Percentiles rank a stretch among this genome's conserved stretches.
These are phyloP conservation scores for Tromatobia lineatoria DNA, from an alignment of 2,888 invertebrate species.

Conservation along the genomic window DNA sequence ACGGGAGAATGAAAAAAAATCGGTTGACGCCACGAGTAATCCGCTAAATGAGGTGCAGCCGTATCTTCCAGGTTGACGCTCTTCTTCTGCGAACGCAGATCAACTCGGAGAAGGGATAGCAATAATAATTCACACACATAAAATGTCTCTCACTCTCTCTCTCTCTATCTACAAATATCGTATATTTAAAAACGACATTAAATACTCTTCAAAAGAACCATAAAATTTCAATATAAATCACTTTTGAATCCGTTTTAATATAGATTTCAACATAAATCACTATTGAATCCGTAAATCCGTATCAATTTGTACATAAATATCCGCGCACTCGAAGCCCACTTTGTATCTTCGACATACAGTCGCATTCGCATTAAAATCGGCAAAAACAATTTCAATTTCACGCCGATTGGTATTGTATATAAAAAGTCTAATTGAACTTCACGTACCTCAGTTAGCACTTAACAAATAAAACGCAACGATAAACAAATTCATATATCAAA, in stretches of 20 bases:
- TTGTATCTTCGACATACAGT: neutral
- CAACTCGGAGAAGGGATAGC: neutral
- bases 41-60: slow-evolving; percentile 1
- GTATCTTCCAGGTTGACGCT: slow-evolving; percentile 54
- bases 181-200: slow-evolving; percentile 1
- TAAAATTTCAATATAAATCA: neutral
- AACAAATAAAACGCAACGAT: neutral
- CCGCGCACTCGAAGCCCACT: neutral
- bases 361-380: neutral
- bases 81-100: slow-evolving; percentile 21
- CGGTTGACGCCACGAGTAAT: slow-evolving; percentile 44
- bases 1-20: neutral
- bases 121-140: neutral
- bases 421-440: slow-evolving; percentile 4
- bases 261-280: slow-evolving; percentile 5
- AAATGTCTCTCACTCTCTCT: neutral
- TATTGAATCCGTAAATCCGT: neutral
- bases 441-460: slow-evolving; percentile 3
- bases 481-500: slow-evolving; percentile 6
- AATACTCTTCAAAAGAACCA: neutral
- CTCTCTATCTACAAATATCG: slow-evolving; percentile 4
- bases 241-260: neutral
- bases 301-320: neutral
- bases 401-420: neutral
- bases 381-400: neutral